Percentiles rank a stretch among this genome's conserved stretches.
Evolutionary conservation across 2,113 vertebrate genomes (phyloP).

Genomic region (Gavialis gangeticus): DNA sequence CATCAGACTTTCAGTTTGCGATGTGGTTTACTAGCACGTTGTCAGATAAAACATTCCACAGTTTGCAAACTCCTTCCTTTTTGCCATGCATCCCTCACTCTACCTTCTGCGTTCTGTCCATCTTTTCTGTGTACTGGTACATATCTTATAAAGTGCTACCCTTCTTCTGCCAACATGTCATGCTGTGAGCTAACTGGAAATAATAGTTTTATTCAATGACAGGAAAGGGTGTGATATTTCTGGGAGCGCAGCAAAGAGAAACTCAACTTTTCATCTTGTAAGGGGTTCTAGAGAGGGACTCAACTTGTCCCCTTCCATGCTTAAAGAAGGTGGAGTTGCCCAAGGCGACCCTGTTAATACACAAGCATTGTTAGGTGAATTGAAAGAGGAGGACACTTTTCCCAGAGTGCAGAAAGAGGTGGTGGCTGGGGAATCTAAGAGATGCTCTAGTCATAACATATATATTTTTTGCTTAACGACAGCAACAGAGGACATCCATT

Average conservation of each 20-base stretch:
- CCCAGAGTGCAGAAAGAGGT: not conserved
- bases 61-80: constrained; percentile 41
- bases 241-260: constrained; percentile 5
- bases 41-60: constrained; percentile 45
- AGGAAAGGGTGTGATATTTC: constrained; percentile 5
- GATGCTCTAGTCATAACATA: not conserved
- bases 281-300: not conserved
- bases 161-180: not conserved
- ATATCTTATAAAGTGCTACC: constrained; percentile 65
- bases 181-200: constrained; percentile 32
- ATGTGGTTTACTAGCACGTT: constrained; percentile 48
- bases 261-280: constrained; percentile 2
- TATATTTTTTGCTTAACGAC: constrained; percentile 10
- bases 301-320: not conserved
- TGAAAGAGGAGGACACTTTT: not conserved
- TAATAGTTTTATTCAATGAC: not conserved
- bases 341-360: not conserved
- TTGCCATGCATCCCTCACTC: constrained; percentile 53
- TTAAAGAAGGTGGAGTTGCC: not conserved
- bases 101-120: constrained; percentile 46
- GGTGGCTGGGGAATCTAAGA: not conserved
- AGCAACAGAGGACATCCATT: not conserved
- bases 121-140: constrained; percentile 56
- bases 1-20: constrained; percentile 54
- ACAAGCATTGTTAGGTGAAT: not conserved